Conservation (phyloP, 2,888 invertebrate species). For the Eudasyphora cyanicolor region DNA sequence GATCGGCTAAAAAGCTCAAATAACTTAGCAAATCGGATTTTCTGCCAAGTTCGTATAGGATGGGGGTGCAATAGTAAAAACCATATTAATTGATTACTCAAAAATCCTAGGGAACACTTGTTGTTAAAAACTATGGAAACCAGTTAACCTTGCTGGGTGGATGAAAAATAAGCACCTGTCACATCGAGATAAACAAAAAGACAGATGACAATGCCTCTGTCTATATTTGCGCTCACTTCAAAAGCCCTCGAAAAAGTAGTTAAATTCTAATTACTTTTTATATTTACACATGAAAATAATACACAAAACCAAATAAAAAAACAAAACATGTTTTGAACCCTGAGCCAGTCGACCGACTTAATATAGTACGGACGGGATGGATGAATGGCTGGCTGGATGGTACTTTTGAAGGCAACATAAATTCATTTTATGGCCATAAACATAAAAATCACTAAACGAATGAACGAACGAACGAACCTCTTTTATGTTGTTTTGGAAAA, state of each 20-base stretch:
- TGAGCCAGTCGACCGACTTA: neutral
- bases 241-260: conserved; percentile 20
- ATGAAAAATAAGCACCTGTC: neutral
- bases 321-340: conserved; percentile 21
- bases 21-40: too few species aligned
- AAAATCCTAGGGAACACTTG: too few species aligned
- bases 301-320: too few species aligned
- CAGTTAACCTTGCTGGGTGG: conserved; percentile 1
- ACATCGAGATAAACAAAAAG: neutral
- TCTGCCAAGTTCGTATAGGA: too few species aligned
- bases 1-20: too few species aligned
- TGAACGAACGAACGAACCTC: conserved; percentile 26
- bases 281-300: conserved; percentile 26
- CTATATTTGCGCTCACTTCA: neutral
- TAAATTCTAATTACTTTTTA: conserved; percentile 47
- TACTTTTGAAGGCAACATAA: conserved; percentile 52
- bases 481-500: conserved; percentile 27
- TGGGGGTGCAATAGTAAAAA: too few species aligned
- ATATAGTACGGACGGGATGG: neutral
- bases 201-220: neutral
- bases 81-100: too few species aligned
- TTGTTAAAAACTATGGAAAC: too few species aligned
- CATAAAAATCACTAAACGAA: conserved; percentile 25
- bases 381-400: neutral
- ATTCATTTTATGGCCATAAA: conserved; percentile 52